phyloP scores from a whole-genome alignment of 2,797 vertebrate species.

The Taenioides sp. region DNA sequence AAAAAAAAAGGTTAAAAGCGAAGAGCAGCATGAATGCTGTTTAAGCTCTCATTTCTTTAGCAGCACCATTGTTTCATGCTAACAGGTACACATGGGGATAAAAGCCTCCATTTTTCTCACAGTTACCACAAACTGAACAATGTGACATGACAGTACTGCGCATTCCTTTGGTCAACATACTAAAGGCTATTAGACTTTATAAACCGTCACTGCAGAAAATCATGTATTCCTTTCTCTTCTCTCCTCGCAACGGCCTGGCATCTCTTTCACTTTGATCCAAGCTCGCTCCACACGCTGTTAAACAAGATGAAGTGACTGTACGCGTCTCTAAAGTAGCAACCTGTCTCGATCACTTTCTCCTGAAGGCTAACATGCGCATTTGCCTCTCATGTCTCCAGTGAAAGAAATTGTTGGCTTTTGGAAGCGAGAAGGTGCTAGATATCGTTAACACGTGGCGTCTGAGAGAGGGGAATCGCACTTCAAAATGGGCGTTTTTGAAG shows the following conservation, averaged over 20 bases:
- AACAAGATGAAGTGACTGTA: constrained; percentile 58
- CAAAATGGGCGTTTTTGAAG: constrained; percentile 62
- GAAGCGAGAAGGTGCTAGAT: constrained; percentile 38
- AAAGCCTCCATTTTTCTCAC: constrained; percentile 37
- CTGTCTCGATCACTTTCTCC: constrained; percentile 66
- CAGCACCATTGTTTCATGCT: constrained; percentile 14
- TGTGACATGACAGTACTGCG: constrained; percentile 19
- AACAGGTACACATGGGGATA: constrained; percentile 23
- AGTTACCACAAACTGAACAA: constrained; percentile 52
- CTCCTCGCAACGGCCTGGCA: constrained; percentile 33
- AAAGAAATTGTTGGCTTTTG: constrained; percentile 54
- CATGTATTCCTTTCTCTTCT: constrained; percentile 34
- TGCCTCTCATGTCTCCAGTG: constrained; percentile 60
- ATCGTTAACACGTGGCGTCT: constrained; percentile 21
- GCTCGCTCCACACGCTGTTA: constrained; percentile 41
- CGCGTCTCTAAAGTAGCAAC: constrained; percentile 66
- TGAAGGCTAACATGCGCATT: constrained; percentile 67
- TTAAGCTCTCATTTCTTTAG: constrained; percentile 1
- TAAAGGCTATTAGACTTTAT: constrained; percentile 45
- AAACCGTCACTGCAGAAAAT: constrained; percentile 39
- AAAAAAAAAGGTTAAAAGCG: too few relatives aligned
- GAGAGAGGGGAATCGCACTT: constrained; percentile 29
- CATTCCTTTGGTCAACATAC: constrained; percentile 65
- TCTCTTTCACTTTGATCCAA: constrained; percentile 66
- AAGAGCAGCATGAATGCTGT: too few relatives aligned